Evolutionary conservation across 2,113 vertebrate species (phyloP).

Genomic region (Lepidothrix coronata): DNA sequence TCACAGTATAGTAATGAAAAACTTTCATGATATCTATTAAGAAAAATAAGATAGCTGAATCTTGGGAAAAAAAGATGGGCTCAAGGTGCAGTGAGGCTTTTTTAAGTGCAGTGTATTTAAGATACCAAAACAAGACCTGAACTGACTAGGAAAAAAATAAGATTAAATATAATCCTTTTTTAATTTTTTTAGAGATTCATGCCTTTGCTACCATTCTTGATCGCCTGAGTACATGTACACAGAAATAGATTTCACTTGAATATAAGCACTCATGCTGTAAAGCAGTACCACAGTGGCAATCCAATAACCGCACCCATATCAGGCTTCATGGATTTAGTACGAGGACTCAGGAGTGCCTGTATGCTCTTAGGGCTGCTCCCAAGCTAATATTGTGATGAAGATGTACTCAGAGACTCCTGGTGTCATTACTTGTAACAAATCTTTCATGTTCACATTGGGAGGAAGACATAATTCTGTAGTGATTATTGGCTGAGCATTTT

Average conservation of each 20-base stretch:
- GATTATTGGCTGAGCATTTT: not conserved
- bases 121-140: not conserved
- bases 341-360: not conserved
- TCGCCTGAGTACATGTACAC: not conserved
- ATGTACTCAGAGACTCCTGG: not conserved
- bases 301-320: accelerated
- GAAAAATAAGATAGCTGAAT: not conserved
- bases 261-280: not conserved
- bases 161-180: not conserved
- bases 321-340: not conserved
- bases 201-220: not conserved
- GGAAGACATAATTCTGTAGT: not conserved
- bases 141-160: not conserved
- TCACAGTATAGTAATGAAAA: not conserved
- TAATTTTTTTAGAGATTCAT: not conserved
- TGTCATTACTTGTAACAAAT: not conserved
- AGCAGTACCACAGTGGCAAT: not conserved
- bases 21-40: not conserved
- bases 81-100: not conserved
- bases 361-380: not conserved
- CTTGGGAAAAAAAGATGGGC: not conserved
- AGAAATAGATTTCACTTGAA: not conserved
- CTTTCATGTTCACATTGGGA: accelerated
- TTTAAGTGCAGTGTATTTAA: not conserved
- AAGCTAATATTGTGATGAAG: not conserved